A percentile compares a stretch with the other conserved stretches of the same genome.
Conservation (phyloP, 1,140 invertebrate genomes). For the Lordiphosa stackelbergi region DNA sequence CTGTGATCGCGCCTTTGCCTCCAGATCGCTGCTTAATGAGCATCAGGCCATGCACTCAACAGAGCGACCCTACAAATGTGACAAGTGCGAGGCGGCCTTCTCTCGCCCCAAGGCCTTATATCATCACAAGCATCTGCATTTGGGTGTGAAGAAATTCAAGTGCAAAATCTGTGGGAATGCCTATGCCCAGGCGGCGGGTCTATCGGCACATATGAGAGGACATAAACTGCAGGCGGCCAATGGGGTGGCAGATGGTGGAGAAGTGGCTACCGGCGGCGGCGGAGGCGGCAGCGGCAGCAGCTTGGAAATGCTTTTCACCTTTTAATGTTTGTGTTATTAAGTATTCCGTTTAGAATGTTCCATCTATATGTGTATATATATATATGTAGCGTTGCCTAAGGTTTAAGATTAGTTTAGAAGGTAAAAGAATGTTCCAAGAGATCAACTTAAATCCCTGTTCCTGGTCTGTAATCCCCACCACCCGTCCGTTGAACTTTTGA, state of each 20-base stretch:
- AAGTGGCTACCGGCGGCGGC: not conserved
- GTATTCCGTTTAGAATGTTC: no score
- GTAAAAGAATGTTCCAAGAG: no score
- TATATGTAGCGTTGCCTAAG: no score
- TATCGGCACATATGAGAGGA: slow-evolving; percentile 68
- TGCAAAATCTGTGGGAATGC: slow-evolving; percentile 81
- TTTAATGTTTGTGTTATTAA: slow-evolving; percentile 1
- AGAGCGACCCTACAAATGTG: slow-evolving; percentile 87
- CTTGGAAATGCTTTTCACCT: slow-evolving; percentile 19
- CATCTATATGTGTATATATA: no score
- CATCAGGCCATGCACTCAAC: slow-evolving; percentile 88
- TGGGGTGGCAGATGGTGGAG: not conserved
- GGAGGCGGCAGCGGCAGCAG: no score
- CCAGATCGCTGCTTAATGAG: slow-evolving; percentile 59
- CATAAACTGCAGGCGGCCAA: slow-evolving; percentile 49
- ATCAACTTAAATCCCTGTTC: no score
- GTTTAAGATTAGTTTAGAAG: no score
- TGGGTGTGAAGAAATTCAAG: slow-evolving; percentile 87
- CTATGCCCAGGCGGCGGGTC: slow-evolving; percentile 66
- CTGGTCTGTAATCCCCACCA: no score
- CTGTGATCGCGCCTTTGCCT: slow-evolving; percentile 57
- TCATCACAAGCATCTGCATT: slow-evolving; percentile 89
- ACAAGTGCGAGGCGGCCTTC: slow-evolving; percentile 85
- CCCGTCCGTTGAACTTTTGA: no score
- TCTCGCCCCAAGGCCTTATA: slow-evolving; percentile 91